Conservation (phyloP, 2,113 vertebrate genomes). For the Chrysemys picta region DNA sequence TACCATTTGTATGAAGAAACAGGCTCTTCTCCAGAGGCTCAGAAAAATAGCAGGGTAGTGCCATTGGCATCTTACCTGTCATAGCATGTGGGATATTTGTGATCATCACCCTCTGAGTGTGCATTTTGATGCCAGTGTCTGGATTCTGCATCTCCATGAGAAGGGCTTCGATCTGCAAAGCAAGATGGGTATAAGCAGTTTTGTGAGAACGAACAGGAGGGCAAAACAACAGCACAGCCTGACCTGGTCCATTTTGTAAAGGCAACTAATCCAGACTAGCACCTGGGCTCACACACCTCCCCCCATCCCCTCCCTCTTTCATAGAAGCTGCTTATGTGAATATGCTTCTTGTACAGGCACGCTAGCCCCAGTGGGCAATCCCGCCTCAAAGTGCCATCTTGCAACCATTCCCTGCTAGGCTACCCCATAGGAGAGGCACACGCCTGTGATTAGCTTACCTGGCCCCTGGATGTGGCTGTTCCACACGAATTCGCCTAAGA, state of each 20-base stretch:
- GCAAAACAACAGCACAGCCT: background rate
- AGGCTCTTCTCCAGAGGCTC: background rate
- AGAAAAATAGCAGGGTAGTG: background rate
- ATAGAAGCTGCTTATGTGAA: background rate
- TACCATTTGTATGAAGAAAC: background rate
- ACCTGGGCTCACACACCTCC: background rate
- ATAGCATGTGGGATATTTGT: conserved; percentile 91
- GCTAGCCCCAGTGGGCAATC: background rate
- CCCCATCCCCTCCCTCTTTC: no score
- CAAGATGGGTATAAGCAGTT: rapidly evolving
- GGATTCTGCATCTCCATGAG: conserved; percentile 96
- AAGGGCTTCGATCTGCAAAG: conserved; percentile 86
- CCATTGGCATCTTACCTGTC: conserved; percentile 82
- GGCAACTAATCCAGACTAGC: rapidly evolving
- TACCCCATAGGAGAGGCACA: background rate
- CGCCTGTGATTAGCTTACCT: rapidly evolving
- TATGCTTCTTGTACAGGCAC: background rate
- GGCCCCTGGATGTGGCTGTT: background rate
- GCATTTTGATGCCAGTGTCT: conserved; percentile 86
- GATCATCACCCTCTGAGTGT: conserved; percentile 89
- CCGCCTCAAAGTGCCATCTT: no score
- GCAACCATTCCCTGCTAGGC: background rate
- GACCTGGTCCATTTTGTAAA: background rate
- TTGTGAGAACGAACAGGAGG: background rate
- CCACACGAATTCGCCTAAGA: background rate